These are phyloP conservation scores for Rutpela maculata DNA, from an alignment of 2,888 invertebrate species.

Conservation along the genomic window DNA sequence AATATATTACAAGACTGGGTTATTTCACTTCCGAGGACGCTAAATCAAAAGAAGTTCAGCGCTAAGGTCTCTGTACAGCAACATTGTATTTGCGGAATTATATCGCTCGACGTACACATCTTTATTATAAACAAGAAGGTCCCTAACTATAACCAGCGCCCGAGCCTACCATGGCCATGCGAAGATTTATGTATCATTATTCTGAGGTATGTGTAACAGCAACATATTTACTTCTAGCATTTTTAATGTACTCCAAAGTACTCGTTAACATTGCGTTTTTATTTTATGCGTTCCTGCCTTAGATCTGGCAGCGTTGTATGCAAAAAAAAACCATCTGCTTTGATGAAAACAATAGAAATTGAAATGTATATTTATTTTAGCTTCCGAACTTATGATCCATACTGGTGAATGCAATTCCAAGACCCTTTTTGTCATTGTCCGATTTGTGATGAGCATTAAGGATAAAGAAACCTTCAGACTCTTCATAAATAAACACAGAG, in stretches of 20 bases:
- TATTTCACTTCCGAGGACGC: constrained; percentile 22
- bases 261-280: constrained; percentile 24
- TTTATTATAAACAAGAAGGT: constrained; percentile 39
- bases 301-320: not conserved
- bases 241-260: constrained; percentile 21
- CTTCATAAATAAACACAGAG: not conserved
- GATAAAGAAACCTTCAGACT: not conserved
- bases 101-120: constrained; percentile 25
- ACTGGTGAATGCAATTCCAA: constrained; percentile 13
- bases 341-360: not conserved
- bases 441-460: not conserved
- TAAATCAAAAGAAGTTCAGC: constrained; percentile 35
- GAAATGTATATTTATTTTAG: constrained; percentile 16
- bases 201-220: constrained; percentile 39
- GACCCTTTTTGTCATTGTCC: constrained; percentile 34
- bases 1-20: constrained; percentile 24
- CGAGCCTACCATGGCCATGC: constrained; percentile 35
- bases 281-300: constrained; percentile 17
- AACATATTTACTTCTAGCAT: constrained; percentile 31
- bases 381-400: not conserved
- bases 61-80: constrained; percentile 32
- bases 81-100: constrained; percentile 27
- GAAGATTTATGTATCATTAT: constrained; percentile 24
- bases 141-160: constrained; percentile 36
- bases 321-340: not conserved